Base-by-base conservation (phyloP, 2,797 vertebrate genomes). In the Microctenopoma lineatum region DNA sequence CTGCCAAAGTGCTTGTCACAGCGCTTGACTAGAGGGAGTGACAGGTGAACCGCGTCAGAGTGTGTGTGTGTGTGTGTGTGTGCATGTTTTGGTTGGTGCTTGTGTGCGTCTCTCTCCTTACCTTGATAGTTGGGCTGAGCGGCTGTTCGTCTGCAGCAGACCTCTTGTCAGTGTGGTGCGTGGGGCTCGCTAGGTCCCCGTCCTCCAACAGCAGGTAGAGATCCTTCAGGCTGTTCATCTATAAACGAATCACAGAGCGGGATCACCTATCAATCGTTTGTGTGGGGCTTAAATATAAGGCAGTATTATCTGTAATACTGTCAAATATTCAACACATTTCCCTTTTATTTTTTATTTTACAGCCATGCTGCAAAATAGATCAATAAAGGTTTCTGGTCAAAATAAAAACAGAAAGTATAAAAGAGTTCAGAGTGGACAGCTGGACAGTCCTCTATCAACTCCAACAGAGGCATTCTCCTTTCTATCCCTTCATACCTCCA, bases 171-270 rank as follows among this genome's bases (percentile, higher is more conserved):
- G 93, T 79, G 81, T 95, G 95, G 76, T 96, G 96, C 0, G 95
- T 84, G 36, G 92, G 77, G 57, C 84, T 89, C 0, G 90, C 66
- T 18, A 97, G 83, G 71, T 96, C 96, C 58, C 99, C 97, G 73
- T 98, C 96, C 76, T 98, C 96, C 80, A 98, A 86, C 32, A 98
- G 93, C 85, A 98, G 86, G 85, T 95, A 97, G 41, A 99, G 92
- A 75, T 98, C 98, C 90, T 98, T 99, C 89, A 98, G 93, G 86
- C 95, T 98, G 88, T 96, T 98, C 57, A 98, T 97, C 98, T 99
- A 44, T 45, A 48, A 79, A 67, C 27, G 27, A 82, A 78, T 63
- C 55, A 86, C 4, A 80, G 29, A 60, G 45, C 18, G 69, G 7
- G 4, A 27, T 42, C 45, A 45, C n/a, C 39, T 26, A 5, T 64